Evolutionary conservation across 2,888 invertebrate genomes (phyloP).

Genomic region (Petrolisthes manimaculis): DNA sequence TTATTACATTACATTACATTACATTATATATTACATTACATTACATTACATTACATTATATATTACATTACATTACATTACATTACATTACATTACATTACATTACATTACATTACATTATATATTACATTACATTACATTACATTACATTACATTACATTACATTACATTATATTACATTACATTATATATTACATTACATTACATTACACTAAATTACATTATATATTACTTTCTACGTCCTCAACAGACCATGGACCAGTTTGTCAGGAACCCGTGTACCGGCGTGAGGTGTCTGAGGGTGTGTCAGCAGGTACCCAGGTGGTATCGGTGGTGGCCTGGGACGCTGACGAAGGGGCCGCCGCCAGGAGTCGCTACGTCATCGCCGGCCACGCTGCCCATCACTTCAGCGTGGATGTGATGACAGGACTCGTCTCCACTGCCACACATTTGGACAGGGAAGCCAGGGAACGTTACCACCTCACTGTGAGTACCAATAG

Average conservation of each 20-base stretch:
- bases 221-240: neutral
- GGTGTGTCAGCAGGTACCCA: constrained; percentile 81
- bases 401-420: constrained; percentile 83
- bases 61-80: no score
- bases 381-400: constrained; percentile 39
- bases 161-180: neutral
- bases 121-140: neutral
- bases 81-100: no score
- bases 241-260: constrained; percentile 57
- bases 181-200: neutral
- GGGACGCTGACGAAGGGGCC: constrained; percentile 56
- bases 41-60: no score
- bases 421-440: constrained; percentile 85
- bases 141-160: no score
- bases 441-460: constrained; percentile 78
- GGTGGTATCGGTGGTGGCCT: constrained; percentile 66
- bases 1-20: no score
- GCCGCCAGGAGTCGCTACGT: constrained; percentile 44
- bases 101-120: neutral
- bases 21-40: no score
- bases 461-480: constrained; percentile 81
- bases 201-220: no score
- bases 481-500: constrained; percentile 76
- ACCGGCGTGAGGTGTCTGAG: constrained; percentile 78
- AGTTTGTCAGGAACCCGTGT: constrained; percentile 44